These are phyloP conservation scores for Drosophila mojavensis DNA, from an alignment of 1,140 invertebrate species.

Conservation along the genomic window DNA sequence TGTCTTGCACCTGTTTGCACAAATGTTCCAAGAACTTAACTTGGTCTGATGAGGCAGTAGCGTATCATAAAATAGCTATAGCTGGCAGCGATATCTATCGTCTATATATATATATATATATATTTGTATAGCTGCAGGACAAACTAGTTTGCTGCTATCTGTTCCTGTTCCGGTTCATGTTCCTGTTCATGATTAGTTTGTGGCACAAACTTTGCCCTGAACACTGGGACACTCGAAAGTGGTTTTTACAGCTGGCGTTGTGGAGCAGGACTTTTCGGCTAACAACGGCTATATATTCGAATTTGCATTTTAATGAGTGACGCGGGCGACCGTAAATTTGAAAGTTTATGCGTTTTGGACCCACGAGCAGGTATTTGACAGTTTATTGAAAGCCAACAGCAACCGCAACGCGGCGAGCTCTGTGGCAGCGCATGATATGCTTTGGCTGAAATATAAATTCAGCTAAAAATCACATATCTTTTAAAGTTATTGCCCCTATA, in stretches of 20 bases:
- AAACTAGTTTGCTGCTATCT: neutral
- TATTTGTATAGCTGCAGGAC: too few relatives aligned
- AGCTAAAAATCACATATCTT: neutral
- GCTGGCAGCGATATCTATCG: too few relatives aligned
- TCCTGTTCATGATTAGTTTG: conserved; percentile 9
- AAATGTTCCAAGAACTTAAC: neutral
- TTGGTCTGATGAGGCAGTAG: neutral
- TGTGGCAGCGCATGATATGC: neutral
- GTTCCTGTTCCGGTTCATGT: neutral
- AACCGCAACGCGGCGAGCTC: neutral
- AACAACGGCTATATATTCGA: conserved; percentile 9
- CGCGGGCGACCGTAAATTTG: conserved; percentile 1
- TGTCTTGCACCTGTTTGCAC: neutral
- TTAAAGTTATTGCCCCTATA: neutral
- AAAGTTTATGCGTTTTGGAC: conserved; percentile 1
- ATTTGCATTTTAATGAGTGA: conserved; percentile 13
- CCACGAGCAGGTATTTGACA: neutral
- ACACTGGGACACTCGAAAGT: neutral
- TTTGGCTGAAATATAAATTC: neutral
- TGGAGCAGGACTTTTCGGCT: neutral
- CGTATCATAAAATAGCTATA: too few relatives aligned
- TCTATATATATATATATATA: too few relatives aligned
- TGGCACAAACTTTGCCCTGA: conserved; percentile 4
- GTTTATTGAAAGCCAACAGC: conserved; percentile 2
- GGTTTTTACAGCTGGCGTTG: neutral